Evolutionary conservation across 35 echinoderm and acorn worm genomes (phyloP).

Genomic region (Hemicentrotus pulcherrimus): DNA sequence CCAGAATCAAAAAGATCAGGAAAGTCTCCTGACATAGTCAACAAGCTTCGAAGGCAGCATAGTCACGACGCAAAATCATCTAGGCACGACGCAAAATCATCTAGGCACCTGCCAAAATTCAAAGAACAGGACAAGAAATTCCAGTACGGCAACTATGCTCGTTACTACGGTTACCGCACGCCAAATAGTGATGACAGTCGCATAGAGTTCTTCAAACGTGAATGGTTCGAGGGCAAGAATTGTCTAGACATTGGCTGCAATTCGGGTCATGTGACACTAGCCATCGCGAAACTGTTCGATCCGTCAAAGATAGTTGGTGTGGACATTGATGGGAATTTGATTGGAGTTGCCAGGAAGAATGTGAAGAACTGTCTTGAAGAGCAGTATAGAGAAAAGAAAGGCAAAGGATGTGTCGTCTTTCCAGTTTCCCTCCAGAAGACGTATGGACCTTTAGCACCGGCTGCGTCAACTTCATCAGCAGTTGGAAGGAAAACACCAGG

Average conservation of each 20-base stretch:
- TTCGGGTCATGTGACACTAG: slow-evolving; percentile 92
- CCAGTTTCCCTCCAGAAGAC: slow-evolving; percentile 79
- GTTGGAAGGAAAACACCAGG: neutral
- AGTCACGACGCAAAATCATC: slow-evolving; percentile 56
- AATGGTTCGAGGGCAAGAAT: slow-evolving; percentile 91
- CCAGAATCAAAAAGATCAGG: slow-evolving; percentile 46
- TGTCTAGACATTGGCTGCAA: slow-evolving; percentile 99
- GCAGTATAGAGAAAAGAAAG: neutral
- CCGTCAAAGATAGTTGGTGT: slow-evolving; percentile 86
- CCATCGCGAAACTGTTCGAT: slow-evolving; percentile 73
- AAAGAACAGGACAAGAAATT: slow-evolving; percentile 80
- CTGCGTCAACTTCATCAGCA: neutral
- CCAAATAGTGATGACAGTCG: slow-evolving; percentile 76
- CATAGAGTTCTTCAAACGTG: slow-evolving; percentile 64
- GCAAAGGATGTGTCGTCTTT: slow-evolving; percentile 60
- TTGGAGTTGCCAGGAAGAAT: slow-evolving; percentile 90
- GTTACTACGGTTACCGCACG: slow-evolving; percentile 97
- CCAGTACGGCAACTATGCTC: slow-evolving; percentile 94
- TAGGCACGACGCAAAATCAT: slow-evolving; percentile 54
- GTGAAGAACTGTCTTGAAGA: slow-evolving; percentile 82
- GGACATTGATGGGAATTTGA: slow-evolving; percentile 90
- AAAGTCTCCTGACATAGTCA: slow-evolving; percentile 60
- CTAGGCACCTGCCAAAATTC: slow-evolving; percentile 70
- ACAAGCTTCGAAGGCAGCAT: slow-evolving; percentile 52
- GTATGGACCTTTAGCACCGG: slow-evolving; percentile 63